Evolutionary conservation across 2,113 vertebrate genomes (phyloP).

Genomic region (Phoenicopterus ruber): DNA sequence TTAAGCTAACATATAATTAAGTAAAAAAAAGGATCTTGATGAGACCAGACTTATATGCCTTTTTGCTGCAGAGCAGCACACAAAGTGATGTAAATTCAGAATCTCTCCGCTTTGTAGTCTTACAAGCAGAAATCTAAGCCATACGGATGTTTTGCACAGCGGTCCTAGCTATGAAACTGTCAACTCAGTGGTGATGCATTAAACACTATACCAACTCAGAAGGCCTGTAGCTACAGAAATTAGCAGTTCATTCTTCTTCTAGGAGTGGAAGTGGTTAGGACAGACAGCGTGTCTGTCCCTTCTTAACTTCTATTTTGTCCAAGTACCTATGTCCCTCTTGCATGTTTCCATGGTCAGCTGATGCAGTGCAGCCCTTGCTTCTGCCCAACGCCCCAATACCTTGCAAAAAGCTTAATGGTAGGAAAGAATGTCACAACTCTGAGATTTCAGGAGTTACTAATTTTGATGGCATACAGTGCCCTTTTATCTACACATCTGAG

Average conservation of each 20-base stretch:
- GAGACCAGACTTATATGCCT: background rate
- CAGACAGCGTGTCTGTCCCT: accelerated
- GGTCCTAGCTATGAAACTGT: background rate
- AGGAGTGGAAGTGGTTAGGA: background rate
- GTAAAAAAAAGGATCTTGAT: background rate
- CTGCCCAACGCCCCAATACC: background rate
- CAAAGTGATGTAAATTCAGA: background rate
- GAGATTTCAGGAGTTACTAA: background rate
- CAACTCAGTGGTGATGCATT: background rate
- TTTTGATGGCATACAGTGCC: background rate
- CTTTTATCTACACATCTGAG: background rate
- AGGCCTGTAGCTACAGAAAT: background rate
- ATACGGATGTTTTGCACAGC: background rate
- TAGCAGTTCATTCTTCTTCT: background rate
- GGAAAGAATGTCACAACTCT: background rate
- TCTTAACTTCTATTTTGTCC: background rate
- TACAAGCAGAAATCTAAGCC: background rate
- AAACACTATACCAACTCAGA: background rate
- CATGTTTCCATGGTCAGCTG: background rate
- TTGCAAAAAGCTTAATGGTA: background rate
- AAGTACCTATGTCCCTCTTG: background rate
- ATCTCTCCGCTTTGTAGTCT: accelerated
- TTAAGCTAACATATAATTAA: background rate
- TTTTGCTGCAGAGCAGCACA: background rate
- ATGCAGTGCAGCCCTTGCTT: background rate